Percentiles rank a stretch among this genome's conserved stretches.
These are phyloP conservation scores for Parochlus steinenii DNA, from an alignment of 2,888 invertebrate species.

Conservation along the genomic window DNA sequence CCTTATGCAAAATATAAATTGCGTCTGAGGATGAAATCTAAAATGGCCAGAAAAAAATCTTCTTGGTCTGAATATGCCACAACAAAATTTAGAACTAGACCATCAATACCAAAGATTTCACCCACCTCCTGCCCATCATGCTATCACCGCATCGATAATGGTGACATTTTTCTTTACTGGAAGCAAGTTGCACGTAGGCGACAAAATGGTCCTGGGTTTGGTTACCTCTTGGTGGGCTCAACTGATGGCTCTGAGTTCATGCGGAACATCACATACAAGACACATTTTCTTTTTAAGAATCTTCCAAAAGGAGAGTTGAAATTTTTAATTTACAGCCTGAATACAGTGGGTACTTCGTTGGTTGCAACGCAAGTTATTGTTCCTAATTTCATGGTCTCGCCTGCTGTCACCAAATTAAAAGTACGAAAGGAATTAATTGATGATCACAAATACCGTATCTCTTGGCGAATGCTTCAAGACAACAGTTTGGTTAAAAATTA, in stretches of 20 bases:
- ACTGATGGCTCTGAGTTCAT: not conserved
- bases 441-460: conserved; percentile 4
- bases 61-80: conserved; percentile 3
- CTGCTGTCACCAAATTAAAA: no score
- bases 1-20: conserved; percentile 5
- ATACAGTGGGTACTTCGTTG: not conserved
- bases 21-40: conserved; percentile 7
- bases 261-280: not conserved
- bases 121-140: conserved; percentile 2
- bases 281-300: not conserved
- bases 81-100: conserved; percentile 1
- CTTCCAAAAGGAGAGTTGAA: not conserved
- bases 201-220: conserved; percentile 8
- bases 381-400: not conserved
- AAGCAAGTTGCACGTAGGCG: conserved; percentile 2
- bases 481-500: not conserved
- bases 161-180: conserved; percentile 10
- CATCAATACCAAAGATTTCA: not conserved
- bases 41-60: not conserved
- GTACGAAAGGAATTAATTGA: conserved; percentile 6
- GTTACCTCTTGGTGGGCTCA: not conserved
- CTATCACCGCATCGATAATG: conserved; percentile 8
- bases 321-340: conserved; percentile 2
- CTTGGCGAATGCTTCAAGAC: not conserved
- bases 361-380: not conserved